Conservation (phyloP, 2,113 vertebrate species). For the Spilogale gracilis region DNA sequence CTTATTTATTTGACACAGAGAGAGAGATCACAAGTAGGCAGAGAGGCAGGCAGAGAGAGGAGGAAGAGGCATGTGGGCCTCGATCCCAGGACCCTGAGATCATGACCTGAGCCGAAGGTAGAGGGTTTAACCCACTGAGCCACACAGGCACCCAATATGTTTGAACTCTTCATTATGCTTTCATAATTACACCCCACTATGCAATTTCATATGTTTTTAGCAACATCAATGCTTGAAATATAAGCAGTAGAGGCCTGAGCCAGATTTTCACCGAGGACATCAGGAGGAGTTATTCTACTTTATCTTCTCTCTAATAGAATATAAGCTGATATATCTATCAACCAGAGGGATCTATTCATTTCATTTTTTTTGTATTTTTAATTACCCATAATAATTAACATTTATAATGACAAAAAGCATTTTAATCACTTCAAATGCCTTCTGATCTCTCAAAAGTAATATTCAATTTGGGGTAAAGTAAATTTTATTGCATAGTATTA, state of each 20-base stretch:
- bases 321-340: constrained; percentile 35
- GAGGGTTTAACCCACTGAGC: no score
- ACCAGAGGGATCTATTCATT: constrained; percentile 52
- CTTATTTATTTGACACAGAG: no score
- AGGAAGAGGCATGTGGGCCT: no score
- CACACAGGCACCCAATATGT: no score
- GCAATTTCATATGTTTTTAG: constrained; percentile 56
- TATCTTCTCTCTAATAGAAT: constrained; percentile 22
- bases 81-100: no score
- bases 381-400: constrained; percentile 44
- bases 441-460: constrained; percentile 51
- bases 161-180: constrained; percentile 26
- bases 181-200: constrained; percentile 50
- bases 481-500: constrained; percentile 40
- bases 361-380: constrained; percentile 18
- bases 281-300: constrained; percentile 37
- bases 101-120: no score
- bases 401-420: constrained; percentile 46
- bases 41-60: no score
- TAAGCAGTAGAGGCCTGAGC: background rate
- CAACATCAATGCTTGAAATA: constrained; percentile 57
- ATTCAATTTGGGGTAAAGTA: background rate
- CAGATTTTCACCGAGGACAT: constrained; percentile 28
- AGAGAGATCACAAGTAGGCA: no score
- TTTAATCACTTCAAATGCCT: constrained; percentile 30